A percentile compares a stretch with the other conserved stretches of the same genome.
phyloP scores from a whole-genome alignment of 2,113 vertebrate species.

The Paramisgurnus dabryanus region DNA sequence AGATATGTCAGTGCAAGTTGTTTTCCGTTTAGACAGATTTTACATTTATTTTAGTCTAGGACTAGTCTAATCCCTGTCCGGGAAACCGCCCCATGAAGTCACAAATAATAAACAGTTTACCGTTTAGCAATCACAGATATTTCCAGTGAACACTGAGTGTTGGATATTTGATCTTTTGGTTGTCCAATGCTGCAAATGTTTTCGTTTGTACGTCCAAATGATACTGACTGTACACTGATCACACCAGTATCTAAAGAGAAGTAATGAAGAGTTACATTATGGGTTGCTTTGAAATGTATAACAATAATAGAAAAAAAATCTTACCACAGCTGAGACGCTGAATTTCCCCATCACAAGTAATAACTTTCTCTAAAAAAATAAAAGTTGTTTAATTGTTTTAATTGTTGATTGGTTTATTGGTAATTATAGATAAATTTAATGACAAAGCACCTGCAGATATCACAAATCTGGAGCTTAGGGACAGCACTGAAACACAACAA shows the following conservation, averaged over 20 bases:
- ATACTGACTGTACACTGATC: constrained; percentile 2
- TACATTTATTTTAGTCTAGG: too few species aligned
- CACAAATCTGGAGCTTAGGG: not conserved
- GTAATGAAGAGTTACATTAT: not conserved
- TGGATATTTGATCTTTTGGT: not conserved
- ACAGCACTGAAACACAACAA: constrained; percentile 7
- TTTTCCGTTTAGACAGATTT: too few species aligned
- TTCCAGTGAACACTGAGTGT: not conserved
- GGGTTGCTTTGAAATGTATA: not conserved
- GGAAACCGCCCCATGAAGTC: too few species aligned
- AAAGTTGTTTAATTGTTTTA: not conserved
- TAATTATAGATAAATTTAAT: not conserved
- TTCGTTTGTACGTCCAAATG: not conserved
- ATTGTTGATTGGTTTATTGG: not conserved
- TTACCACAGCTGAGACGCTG: not conserved
- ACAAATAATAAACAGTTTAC: not conserved
- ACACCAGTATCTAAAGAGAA: constrained; percentile 1
- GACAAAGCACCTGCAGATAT: not conserved
- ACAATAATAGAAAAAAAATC: not conserved
- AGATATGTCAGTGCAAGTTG: too few species aligned
- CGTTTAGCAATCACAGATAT: not conserved
- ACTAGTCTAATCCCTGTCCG: too few species aligned
- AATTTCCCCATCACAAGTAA: not conserved
- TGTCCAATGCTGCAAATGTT: not conserved
- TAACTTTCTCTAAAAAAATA: not conserved